A percentile compares a stretch with the other conserved stretches of the same genome.
These are phyloP conservation scores for Drosophila meridiana DNA, from an alignment of 2,888 invertebrate species.

Conservation along the genomic window DNA sequence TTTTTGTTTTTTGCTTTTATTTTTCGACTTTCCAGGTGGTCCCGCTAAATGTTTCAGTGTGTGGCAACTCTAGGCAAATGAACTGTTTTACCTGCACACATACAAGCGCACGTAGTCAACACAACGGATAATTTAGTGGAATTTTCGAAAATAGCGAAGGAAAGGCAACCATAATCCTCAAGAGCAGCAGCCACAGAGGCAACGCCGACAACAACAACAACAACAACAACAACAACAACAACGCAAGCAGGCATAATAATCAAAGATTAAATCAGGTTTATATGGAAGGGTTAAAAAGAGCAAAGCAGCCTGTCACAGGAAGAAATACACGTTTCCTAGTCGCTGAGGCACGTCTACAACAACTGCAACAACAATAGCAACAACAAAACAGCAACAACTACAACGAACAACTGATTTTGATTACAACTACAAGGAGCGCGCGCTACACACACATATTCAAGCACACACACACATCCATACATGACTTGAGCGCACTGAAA, in stretches of 20 bases:
- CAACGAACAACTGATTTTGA: constrained; percentile 73
- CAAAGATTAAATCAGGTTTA: constrained; percentile 81
- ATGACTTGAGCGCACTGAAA: constrained; percentile 42
- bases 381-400: constrained; percentile 52
- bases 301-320: constrained; percentile 75
- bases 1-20: constrained; percentile 31
- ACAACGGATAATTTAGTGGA: constrained; percentile 76
- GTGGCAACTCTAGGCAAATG: constrained; percentile 77
- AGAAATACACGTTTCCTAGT: constrained; percentile 79
- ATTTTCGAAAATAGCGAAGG: constrained; percentile 77
- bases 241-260: constrained; percentile 65
- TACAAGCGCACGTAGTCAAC: constrained; percentile 32
- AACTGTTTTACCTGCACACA: constrained; percentile 78
- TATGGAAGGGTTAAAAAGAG: constrained; percentile 78
- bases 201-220: constrained; percentile 22
- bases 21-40: constrained; percentile 67
- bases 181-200: constrained; percentile 41
- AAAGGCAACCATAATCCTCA: constrained; percentile 69
- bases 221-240: constrained; percentile 34
- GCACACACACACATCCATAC: constrained; percentile 15
- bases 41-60: constrained; percentile 38
- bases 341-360: constrained; percentile 54
- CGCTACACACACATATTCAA: constrained; percentile 34
- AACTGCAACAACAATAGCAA: constrained; percentile 32
- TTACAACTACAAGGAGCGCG: constrained; percentile 67